Base-by-base conservation (phyloP, 2,113 vertebrate genomes). In the Plectropomus leopardus region DNA sequence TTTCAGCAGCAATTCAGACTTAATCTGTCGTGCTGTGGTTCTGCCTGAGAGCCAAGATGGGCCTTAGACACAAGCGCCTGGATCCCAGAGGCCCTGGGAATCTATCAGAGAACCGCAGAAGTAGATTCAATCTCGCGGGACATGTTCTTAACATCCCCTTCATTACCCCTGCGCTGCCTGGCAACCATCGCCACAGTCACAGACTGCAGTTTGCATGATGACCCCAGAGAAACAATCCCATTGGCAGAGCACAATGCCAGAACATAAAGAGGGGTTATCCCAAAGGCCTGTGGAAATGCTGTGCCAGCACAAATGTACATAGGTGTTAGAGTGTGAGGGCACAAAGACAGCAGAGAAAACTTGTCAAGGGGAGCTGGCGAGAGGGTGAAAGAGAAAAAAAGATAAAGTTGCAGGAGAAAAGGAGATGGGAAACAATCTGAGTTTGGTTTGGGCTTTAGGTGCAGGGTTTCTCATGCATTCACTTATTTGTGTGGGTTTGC, bases 111-210 rank as follows among this genome's bases (percentile, higher is more conserved):
- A 61, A 66, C 73, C 61, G 73, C 67, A 82, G 77, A 87, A 85
- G 73, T 68, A 85, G 76, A 83, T 89, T 80, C 32, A 76, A 70
- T 86, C 86, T 85, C 54, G 54, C 60, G 5, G 83, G 86, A 78
- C 72, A 71, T 84, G 81, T 85, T 91, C 82, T 80, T 65, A 86
- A 83, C 77, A 61, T 83, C 74, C 80, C 82, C 72, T 86, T 78
- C 57, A 87, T 86, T 88, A 80, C 79, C 78, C 73, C 66, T 8
- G 40, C 36, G 10, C 79, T 69, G 79, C 86, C 69, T 85, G 76
- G 88, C 91, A 89, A 82, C 82, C 66, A 48, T 8, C n/a, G 34
- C 78, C 83, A 76, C 54, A 63, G 68, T 85, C 65, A 69, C 32
- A 4, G 55, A 73, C 69, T 80, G 42, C 51, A 60, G 81, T 85